phyloP scores from a whole-genome alignment of 2,113 vertebrate genomes.

The Chlorodrepanis virens region DNA sequence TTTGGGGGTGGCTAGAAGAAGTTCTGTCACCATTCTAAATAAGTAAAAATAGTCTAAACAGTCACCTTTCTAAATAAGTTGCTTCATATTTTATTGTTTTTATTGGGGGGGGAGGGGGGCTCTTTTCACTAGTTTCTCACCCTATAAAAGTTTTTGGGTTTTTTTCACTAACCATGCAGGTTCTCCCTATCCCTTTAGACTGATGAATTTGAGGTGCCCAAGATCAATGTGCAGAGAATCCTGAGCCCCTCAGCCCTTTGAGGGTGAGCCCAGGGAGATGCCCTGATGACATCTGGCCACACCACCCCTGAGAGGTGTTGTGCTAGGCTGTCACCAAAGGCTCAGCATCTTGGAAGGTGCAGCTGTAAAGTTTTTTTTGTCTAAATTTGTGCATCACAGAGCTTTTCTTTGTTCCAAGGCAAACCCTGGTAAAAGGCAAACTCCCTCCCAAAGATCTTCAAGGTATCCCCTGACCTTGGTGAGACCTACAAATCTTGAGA shows the following conservation, averaged over 20 bases:
- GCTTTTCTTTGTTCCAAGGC: background rate
- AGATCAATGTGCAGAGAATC: background rate
- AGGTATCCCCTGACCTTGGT: background rate
- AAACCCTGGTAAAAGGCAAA: background rate
- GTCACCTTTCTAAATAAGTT: background rate
- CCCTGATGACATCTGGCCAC: background rate
- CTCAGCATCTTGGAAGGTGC: background rate
- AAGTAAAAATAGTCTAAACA: background rate
- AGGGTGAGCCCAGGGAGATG: background rate
- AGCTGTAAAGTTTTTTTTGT: background rate
- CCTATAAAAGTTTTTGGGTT: background rate
- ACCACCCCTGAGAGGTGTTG: fast-evolving
- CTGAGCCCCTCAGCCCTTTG: background rate
- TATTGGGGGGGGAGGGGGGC: fast-evolving
- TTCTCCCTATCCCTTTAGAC: background rate
- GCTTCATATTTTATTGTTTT: background rate
- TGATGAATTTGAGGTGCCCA: background rate
- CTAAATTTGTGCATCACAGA: background rate
- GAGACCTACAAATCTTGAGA: background rate
- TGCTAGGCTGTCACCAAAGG: background rate
- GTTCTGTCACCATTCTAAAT: background rate
- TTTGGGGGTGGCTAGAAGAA: background rate
- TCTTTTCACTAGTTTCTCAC: background rate
- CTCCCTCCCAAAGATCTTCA: background rate
- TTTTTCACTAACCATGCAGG: background rate